Conservation (phyloP, 2,113 vertebrate species). For the Polyodon spathula region DNA sequence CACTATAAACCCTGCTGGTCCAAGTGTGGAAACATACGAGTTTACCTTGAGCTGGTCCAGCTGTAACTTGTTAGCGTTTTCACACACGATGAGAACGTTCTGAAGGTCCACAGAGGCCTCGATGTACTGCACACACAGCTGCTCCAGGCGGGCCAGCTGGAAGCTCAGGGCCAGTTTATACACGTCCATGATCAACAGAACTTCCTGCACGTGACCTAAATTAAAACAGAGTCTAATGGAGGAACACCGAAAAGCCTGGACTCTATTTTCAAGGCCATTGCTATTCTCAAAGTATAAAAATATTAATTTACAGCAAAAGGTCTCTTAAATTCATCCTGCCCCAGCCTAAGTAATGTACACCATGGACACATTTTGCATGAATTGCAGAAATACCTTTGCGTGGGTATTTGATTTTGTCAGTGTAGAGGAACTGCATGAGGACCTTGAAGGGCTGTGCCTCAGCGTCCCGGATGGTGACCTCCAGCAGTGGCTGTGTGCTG, state of each 20-base stretch:
- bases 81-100: constrained; percentile 90
- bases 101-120: constrained; percentile 94
- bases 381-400: constrained; percentile 72
- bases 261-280: no score
- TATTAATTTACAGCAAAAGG: no score
- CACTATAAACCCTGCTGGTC: not conserved
- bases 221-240: no score
- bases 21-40: no score
- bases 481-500: constrained; percentile 59
- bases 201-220: constrained; percentile 90
- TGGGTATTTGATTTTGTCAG: constrained; percentile 94
- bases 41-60: constrained; percentile 91
- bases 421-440: constrained; percentile 97
- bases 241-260: no score
- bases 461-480: constrained; percentile 84
- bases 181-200: constrained; percentile 97
- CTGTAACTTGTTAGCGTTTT: constrained; percentile 91
- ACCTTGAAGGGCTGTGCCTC: constrained; percentile 93
- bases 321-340: no score
- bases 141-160: constrained; percentile 88
- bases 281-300: no score
- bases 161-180: constrained; percentile 94
- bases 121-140: constrained; percentile 95
- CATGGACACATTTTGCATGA: no score
- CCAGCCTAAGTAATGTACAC: no score